Percentiles rank a stretch among this genome's conserved stretches.
Conservation (phyloP, 2,113 vertebrate species). For the Ondatra zibethicus region DNA sequence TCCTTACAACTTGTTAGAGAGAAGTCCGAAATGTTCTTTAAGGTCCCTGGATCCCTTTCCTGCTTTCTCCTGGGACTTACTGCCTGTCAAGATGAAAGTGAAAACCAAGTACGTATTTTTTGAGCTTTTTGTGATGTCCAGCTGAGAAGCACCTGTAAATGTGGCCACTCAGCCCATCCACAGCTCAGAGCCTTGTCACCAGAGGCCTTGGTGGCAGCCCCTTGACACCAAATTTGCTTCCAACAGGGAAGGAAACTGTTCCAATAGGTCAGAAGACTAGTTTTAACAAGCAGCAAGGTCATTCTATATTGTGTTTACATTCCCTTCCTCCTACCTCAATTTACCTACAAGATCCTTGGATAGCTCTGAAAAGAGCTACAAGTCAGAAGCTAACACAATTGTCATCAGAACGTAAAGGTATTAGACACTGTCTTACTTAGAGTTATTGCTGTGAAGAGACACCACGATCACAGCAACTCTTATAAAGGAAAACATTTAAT, state of each 20-base stretch:
- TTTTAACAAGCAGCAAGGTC: not conserved
- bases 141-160: not conserved
- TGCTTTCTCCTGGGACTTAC: not conserved
- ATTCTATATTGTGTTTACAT: not conserved
- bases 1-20: constrained; percentile 47
- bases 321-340: not conserved
- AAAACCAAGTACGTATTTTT: not conserved
- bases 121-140: not conserved
- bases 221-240: not conserved
- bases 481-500: not conserved
- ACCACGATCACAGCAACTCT: not conserved
- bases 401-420: not conserved
- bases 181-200: not conserved
- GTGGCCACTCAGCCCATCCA: not conserved
- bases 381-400: not conserved
- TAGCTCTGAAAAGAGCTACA: not conserved
- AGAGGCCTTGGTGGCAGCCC: not conserved
- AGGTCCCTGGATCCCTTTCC: not conserved
- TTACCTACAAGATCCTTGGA: not conserved
- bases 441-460: not conserved
- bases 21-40: constrained; percentile 5
- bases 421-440: not conserved
- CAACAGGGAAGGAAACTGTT: not conserved
- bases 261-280: not conserved
- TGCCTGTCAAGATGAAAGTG: constrained; percentile 32